Percentiles rank a stretch among this genome's conserved stretches.
Conservation (phyloP, 2,797 vertebrate species). For the Dromococcyx pavoninus region DNA sequence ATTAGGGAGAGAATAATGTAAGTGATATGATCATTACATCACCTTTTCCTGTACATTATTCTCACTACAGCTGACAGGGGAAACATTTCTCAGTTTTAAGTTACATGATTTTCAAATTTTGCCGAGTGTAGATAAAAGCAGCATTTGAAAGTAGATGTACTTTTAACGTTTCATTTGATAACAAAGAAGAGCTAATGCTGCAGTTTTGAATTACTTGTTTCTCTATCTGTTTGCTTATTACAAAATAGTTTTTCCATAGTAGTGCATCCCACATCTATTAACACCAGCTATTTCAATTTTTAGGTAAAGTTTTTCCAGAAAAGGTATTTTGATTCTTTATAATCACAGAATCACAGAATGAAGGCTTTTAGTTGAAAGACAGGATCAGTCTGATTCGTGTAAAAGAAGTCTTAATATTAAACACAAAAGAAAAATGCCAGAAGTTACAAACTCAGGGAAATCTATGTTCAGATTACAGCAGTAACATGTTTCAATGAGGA, state of each 20-base stretch:
- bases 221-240: not conserved
- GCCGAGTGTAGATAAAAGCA: not conserved
- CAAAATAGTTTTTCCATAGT: not conserved
- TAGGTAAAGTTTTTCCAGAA: not conserved
- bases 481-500: not conserved
- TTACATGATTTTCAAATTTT: slow-evolving; percentile 42
- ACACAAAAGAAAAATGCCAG: not conserved
- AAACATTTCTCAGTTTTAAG: slow-evolving; percentile 70
- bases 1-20: slow-evolving; percentile 87
- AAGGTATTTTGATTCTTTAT: not conserved
- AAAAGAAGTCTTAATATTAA: not conserved
- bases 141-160: not conserved
- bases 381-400: not conserved
- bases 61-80: slow-evolving; percentile 80
- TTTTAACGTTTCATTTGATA: not conserved
- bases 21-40: slow-evolving; percentile 93
- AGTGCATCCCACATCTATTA: not conserved
- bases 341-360: not conserved
- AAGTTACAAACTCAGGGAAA: not conserved
- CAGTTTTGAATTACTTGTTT: not conserved
- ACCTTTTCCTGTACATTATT: slow-evolving; percentile 89
- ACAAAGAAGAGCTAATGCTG: not conserved
- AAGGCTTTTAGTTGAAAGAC: not conserved
- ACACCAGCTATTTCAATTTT: not conserved
- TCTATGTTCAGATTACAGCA: not conserved